These are phyloP conservation scores for Phyllotreta striolata DNA, from an alignment of 2,888 invertebrate species.

Conservation along the genomic window DNA sequence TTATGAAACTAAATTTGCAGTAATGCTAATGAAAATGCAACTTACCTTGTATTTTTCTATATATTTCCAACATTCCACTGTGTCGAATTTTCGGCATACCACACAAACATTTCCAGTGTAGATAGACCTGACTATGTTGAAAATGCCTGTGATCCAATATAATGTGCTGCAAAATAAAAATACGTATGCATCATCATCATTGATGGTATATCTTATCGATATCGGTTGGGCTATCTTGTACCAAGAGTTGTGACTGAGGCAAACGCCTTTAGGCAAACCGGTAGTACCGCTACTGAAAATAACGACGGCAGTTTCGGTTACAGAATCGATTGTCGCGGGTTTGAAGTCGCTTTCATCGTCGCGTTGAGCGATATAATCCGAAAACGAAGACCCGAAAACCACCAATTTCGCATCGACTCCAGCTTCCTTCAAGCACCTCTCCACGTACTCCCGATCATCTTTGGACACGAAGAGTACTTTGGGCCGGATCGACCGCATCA, in stretches of 20 bases:
- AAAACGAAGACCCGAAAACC: conserved; percentile 45
- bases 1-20: too few relatives aligned
- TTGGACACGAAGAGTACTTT: conserved; percentile 39
- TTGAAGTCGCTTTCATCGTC: conserved; percentile 44
- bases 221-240: neutral
- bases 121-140: conserved; percentile 11
- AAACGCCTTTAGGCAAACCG: conserved; percentile 52
- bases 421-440: conserved; percentile 37
- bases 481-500: conserved; percentile 38
- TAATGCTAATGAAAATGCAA: neutral
- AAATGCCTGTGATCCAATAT: conserved; percentile 30
- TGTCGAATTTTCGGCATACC: conserved; percentile 29
- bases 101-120: conserved; percentile 22
- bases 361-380: conserved; percentile 36
- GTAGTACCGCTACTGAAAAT: conserved; percentile 54
- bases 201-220: neutral
- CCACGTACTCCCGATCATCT: conserved; percentile 36
- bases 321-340: conserved; percentile 37
- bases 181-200: neutral
- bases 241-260: conserved; percentile 39
- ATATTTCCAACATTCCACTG: conserved; percentile 23
- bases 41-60: conserved; percentile 40
- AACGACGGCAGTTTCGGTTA: conserved; percentile 46
- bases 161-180: conserved; percentile 27
- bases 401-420: conserved; percentile 44